These are phyloP conservation scores for Pholis gunnellus DNA, from an alignment of 2,113 vertebrate genomes.

Conservation along the genomic window DNA sequence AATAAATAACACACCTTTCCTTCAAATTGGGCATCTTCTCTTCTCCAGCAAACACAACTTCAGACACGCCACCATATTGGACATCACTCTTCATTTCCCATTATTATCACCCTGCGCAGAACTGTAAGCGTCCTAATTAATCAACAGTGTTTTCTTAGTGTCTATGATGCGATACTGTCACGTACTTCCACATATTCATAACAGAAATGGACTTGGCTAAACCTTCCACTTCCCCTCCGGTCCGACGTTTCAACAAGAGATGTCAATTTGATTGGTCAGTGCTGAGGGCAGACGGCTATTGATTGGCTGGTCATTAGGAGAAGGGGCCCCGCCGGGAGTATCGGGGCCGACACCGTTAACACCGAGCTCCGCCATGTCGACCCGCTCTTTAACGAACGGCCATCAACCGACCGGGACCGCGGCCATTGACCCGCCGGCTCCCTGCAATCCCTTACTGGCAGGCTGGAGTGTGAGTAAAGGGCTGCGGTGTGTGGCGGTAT, in stretches of 20 bases:
- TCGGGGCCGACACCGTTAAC: conserved; percentile 76
- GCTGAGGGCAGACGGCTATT: conserved; percentile 71
- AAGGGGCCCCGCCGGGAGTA: conserved; percentile 61
- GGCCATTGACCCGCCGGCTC: conserved; percentile 74
- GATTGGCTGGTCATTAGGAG: conserved; percentile 80
- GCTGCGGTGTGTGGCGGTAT: conserved; percentile 59
- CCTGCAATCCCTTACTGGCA: conserved; percentile 61
- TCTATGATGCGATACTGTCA: neutral
- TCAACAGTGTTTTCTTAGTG: conserved; percentile 1
- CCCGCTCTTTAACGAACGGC: conserved; percentile 76
- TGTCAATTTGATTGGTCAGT: conserved; percentile 70
- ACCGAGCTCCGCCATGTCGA: conserved; percentile 55
- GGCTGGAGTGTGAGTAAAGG: conserved; percentile 60
- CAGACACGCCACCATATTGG: neutral
- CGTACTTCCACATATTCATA: neutral
- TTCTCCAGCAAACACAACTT: neutral
- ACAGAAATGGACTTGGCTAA: neutral
- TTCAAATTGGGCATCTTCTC: neutral
- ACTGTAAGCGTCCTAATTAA: neutral
- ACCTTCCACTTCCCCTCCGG: conserved; percentile 26
- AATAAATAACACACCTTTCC: neutral
- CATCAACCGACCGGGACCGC: conserved; percentile 62
- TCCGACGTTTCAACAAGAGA: conserved; percentile 54
- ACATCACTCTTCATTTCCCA: neutral
- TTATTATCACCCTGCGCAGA: neutral